Evolutionary conservation across 1,140 invertebrate species (phyloP).

Genomic region (Planococcus citri): DNA sequence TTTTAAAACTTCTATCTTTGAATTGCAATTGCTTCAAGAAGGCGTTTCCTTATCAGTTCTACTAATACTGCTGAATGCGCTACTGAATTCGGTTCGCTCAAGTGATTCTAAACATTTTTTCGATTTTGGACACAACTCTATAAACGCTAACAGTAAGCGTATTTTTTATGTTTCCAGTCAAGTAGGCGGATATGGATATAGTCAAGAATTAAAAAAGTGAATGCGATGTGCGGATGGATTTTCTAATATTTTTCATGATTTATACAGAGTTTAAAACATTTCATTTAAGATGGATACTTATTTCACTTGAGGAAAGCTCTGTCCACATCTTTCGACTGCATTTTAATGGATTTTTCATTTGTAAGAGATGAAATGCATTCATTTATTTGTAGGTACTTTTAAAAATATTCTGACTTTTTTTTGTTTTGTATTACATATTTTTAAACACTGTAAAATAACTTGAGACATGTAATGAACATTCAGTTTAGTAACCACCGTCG

Average conservation of each 20-base stretch:
- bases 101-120: background rate
- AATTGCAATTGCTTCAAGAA: conserved; percentile 13
- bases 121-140: background rate
- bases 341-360: no score
- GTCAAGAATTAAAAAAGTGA: no score
- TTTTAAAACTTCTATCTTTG: conserved; percentile 15
- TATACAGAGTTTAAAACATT: background rate
- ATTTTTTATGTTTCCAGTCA: no score
- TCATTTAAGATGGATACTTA: no score
- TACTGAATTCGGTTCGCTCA: background rate
- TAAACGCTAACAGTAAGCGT: background rate
- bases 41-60: conserved; percentile 14
- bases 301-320: no score
- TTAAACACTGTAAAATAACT: no score
- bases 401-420: no score
- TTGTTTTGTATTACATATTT: no score
- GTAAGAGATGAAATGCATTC: no score
- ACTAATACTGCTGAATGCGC: conserved; percentile 8
- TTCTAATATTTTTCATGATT: background rate
- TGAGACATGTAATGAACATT: no score
- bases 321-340: no score
- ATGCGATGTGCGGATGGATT: background rate
- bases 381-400: no score
- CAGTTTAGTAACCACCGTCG: conserved; percentile 13
- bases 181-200: background rate